A percentile compares a stretch with the other conserved stretches of the same genome.
phyloP scores from a whole-genome alignment of 2,113 vertebrate species.

The Corvus cornix region DNA sequence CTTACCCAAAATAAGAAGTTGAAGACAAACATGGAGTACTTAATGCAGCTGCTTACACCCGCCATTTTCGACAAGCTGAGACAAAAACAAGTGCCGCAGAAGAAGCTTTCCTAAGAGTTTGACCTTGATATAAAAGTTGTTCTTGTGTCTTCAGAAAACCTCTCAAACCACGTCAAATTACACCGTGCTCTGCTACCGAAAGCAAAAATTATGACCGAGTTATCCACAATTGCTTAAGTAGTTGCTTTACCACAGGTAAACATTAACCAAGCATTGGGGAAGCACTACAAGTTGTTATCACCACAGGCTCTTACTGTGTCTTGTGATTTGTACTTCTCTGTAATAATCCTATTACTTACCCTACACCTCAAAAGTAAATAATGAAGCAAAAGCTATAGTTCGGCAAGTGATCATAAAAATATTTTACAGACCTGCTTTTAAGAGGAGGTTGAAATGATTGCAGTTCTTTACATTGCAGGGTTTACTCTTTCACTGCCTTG shows the following conservation, averaged over 20 bases:
- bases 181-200: neutral
- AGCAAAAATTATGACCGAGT: neutral
- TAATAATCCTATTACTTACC: neutral
- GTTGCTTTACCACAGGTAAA: conserved; percentile 52
- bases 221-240: neutral
- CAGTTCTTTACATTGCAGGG: neutral
- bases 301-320: neutral
- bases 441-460: neutral
- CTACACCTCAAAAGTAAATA: conserved; percentile 56
- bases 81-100: neutral
- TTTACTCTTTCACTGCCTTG: neutral
- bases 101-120: neutral
- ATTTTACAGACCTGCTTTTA: neutral
- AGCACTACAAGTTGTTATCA: conserved; percentile 48
- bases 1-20: conserved; percentile 94
- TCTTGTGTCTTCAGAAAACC: neutral
- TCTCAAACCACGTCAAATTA: neutral
- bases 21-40: conserved; percentile 88
- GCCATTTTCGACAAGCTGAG: conserved; percentile 75
- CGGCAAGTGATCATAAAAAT: neutral
- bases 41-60: conserved; percentile 82
- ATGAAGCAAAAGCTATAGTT: neutral
- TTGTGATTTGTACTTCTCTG: neutral
- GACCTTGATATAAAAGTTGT: neutral
- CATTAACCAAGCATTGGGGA: conserved; percentile 69